phyloP scores from a whole-genome alignment of 1,140 invertebrate genomes.

The Drosophila subpulchrella region DNA sequence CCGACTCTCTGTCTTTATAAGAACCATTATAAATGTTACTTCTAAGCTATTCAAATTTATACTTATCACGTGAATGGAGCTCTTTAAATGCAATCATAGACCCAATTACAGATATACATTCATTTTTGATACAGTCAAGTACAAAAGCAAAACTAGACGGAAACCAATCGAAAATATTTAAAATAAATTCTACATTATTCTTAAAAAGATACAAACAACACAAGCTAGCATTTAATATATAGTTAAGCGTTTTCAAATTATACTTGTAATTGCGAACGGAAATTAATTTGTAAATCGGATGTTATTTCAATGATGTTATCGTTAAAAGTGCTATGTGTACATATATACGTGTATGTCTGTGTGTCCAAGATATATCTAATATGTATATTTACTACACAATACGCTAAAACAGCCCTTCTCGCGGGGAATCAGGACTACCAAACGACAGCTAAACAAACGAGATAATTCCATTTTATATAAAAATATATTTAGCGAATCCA shows the following conservation, averaged over 20 bases:
- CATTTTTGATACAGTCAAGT: constrained; percentile 48
- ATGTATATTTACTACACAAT: constrained; percentile 50
- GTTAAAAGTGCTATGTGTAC: constrained; percentile 34
- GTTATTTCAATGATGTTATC: constrained; percentile 16
- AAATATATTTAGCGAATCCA: constrained; percentile 12
- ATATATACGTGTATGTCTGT: constrained; percentile 45
- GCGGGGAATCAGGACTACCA: constrained; percentile 21
- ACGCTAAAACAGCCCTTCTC: constrained; percentile 32
- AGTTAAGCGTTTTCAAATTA: constrained; percentile 43
- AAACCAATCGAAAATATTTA: constrained; percentile 55
- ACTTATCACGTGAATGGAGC: constrained; percentile 11
- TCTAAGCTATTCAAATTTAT: constrained; percentile 13
- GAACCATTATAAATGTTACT: constrained; percentile 8
- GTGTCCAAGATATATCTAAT: constrained; percentile 58
- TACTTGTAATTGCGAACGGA: constrained; percentile 36
- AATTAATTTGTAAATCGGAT: constrained; percentile 35
- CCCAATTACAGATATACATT: constrained; percentile 32
- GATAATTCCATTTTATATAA: constrained; percentile 42
- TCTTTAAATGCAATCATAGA: constrained; percentile 41
- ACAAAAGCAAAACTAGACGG: constrained; percentile 50
- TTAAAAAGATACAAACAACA: constrained; percentile 28
- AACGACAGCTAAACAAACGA: constrained; percentile 20
- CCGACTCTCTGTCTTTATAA: constrained; percentile 7
- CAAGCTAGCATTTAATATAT: constrained; percentile 43
- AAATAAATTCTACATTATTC: constrained; percentile 41